Evolutionary conservation across 2,797 vertebrate species (phyloP), one percentile per base, ranked within the genome.

Genomic region (Orestias chungarensis): DNA sequence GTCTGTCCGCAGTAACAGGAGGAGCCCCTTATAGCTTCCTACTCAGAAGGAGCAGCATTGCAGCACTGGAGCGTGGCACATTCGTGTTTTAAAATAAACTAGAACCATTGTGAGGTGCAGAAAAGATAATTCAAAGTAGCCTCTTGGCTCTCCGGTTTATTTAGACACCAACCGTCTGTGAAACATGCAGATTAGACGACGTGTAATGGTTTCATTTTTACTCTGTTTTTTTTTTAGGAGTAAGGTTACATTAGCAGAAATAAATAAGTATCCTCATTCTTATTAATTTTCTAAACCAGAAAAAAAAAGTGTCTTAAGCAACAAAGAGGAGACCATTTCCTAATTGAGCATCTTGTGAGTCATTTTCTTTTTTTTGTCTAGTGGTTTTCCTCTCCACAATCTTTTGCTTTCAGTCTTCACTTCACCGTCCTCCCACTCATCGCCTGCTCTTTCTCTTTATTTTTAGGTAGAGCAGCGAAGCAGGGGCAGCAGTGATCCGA

Each of bases 381-480:
- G 10, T 31, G 59, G 70, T 75, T 66, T 70, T 71, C 66, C 73
- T 57, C 54, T 64, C 68, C 44, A 66, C 80, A 76, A 80, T 62
- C 80, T 64, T 82, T 80, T 85, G 57, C 81, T 73, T 49, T 70
- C 49, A 80, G 8, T 44, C 42, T 73, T 57, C 49, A 25, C 74
- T 73, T 49, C 66, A 40, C 29, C 29, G 11, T 77, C 71, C 73
- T 42, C 93, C 64, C 23, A 20, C 76, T 43, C 93, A 70, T 86
- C 64, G 23, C 52, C 35, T 87, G 71, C 71, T 35, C 71, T 59
- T 68, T 76, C 12, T 31, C 11, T 54, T 71, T 86, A 65, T 87
- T 49, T 90, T 57, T 76, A 98, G 97, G 91, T 94, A 93, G 92
- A 90, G 71, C 73, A 86, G 78, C 86, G 78, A 84, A 76, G 82